phyloP scores from a whole-genome alignment of 2,797 vertebrate genomes.

The Pempheris klunzingeri region DNA sequence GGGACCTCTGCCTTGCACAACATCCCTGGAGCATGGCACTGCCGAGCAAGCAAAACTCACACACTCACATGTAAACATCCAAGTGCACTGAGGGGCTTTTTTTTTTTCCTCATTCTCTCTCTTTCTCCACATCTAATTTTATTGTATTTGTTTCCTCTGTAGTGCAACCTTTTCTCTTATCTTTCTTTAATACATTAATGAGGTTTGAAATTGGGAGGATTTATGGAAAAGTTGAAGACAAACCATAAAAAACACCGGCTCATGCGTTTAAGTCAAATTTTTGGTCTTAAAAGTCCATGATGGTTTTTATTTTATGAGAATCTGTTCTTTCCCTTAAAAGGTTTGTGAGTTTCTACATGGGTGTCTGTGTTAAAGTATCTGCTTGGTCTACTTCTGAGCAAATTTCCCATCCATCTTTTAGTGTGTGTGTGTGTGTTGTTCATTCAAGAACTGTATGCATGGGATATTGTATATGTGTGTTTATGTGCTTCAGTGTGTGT shows the following conservation, averaged over 20 bases:
- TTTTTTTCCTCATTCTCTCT: constrained; percentile 2
- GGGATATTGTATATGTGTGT: constrained; percentile 22
- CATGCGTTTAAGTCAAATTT: constrained; percentile 31
- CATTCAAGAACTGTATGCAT: constrained; percentile 7
- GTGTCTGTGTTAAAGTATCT: constrained; percentile 50
- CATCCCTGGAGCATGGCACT: constrained; percentile 58
- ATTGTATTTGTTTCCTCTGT: background rate
- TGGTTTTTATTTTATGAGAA: constrained; percentile 58
- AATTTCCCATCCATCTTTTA: constrained; percentile 49
- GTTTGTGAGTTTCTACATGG: constrained; percentile 41
- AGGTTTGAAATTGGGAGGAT: background rate
- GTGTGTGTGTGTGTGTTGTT: constrained; percentile 31
- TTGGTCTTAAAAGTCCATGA: constrained; percentile 33
- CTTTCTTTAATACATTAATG: constrained; percentile 1
- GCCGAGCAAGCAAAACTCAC: constrained; percentile 26
- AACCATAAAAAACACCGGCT: constrained; percentile 19
- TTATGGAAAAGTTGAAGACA: constrained; percentile 8
- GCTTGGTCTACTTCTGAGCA: constrained; percentile 27
- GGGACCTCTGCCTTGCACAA: constrained; percentile 60
- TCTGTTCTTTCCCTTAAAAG: constrained; percentile 66
- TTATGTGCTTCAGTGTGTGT: constrained; percentile 54
- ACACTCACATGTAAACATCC: constrained; percentile 22
- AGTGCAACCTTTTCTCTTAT: background rate
- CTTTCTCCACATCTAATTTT: constrained; percentile 13
- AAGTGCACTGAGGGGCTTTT: background rate